phyloP scores from a whole-genome alignment of 2,888 invertebrate species.

The Meiosimyza platycephala region DNA sequence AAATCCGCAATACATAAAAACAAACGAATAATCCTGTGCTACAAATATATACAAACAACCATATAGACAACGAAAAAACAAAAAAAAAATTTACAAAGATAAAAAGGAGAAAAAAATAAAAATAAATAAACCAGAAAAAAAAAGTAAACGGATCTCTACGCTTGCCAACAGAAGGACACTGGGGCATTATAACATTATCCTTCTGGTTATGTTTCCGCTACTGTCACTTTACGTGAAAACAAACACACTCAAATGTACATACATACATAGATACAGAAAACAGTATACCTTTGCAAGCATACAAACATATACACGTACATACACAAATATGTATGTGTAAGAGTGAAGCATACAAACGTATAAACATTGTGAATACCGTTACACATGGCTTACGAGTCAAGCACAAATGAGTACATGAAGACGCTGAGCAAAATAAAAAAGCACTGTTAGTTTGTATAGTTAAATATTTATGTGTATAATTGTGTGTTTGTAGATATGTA shows the following conservation, averaged over 20 bases:
- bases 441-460: too few relatives aligned
- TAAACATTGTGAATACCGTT: conserved; percentile 17
- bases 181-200: conserved; percentile 67
- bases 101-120: conserved; percentile 41
- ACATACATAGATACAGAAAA: conserved; percentile 22
- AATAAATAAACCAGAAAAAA: too few relatives aligned
- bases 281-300: conserved; percentile 29
- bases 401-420: neutral
- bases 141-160: conserved; percentile 31
- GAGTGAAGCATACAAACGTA: conserved; percentile 1
- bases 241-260: conserved; percentile 39
- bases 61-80: neutral
- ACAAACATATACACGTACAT: neutral
- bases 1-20: conserved; percentile 47
- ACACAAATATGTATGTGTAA: neutral
- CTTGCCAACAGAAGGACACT: conserved; percentile 52
- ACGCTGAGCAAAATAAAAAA: too few relatives aligned
- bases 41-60: conserved; percentile 12
- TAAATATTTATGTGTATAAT: too few relatives aligned
- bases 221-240: conserved; percentile 58
- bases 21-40: too few relatives aligned
- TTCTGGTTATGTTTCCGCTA: conserved; percentile 67
- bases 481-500: too few relatives aligned
- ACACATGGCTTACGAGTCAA: conserved; percentile 15
- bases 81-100: too few relatives aligned